Conservation (phyloP, 2,113 vertebrate species). For the Pycnonotus jocosus region DNA sequence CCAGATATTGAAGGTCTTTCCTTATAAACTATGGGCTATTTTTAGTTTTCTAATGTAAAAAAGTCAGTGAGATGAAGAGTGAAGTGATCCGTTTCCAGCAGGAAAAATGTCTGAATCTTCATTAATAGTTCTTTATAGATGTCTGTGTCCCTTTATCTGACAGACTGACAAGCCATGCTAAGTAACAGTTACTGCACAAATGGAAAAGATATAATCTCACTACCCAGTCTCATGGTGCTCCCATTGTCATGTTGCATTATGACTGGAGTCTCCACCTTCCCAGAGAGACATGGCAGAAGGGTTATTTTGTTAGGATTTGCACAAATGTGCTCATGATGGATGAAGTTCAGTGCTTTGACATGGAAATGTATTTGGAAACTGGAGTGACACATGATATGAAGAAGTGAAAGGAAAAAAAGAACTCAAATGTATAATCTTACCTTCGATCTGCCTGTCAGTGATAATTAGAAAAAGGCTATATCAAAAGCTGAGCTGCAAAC, state of each 20-base stretch:
- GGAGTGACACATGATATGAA: slow-evolving; percentile 27
- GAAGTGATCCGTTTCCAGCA: slow-evolving; percentile 67
- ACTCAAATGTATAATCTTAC: slow-evolving; percentile 2
- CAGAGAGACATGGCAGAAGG: slow-evolving; percentile 18
- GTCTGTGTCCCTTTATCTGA: slow-evolving; percentile 63
- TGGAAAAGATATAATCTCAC: slow-evolving; percentile 67
- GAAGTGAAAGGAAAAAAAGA: slow-evolving; percentile 1
- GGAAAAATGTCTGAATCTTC: slow-evolving; percentile 64
- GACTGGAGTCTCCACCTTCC: slow-evolving; percentile 34
- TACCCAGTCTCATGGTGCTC: slow-evolving; percentile 53
- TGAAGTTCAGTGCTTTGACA: slow-evolving; percentile 43
- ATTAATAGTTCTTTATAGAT: slow-evolving; percentile 74
- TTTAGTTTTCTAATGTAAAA: slow-evolving; percentile 74
- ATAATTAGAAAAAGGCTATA: slow-evolving; percentile 42
- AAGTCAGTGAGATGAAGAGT: slow-evolving; percentile 69
- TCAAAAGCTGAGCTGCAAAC: slow-evolving; percentile 18
- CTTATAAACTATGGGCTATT: slow-evolving; percentile 61
- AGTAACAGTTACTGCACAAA: slow-evolving; percentile 70
- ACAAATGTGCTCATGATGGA: slow-evolving; percentile 20
- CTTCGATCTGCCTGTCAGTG: slow-evolving; percentile 29
- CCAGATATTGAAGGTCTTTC: slow-evolving; percentile 64
- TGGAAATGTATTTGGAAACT: slow-evolving; percentile 15
- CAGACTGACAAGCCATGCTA: slow-evolving; percentile 68
- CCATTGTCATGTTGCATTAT: slow-evolving; percentile 67
- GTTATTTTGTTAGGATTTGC: slow-evolving; percentile 19